Evolutionary conservation across 2,888 invertebrate species (phyloP), one percentile per base, ranked within the genome.

Genomic region (Thera obeliscata): DNA sequence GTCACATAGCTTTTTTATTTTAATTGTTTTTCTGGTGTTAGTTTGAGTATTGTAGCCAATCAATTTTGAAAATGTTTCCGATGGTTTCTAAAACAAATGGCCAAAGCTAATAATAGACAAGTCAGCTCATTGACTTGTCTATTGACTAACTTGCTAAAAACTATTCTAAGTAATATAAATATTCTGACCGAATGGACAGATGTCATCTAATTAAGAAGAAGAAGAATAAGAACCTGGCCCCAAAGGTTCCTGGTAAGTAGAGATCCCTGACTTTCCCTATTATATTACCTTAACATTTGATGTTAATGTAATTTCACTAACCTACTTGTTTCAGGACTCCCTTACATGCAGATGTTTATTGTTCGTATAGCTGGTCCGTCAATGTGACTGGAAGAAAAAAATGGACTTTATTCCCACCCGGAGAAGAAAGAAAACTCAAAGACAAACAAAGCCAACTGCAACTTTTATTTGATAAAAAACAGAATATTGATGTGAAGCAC

Each of bases 311-410:
- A 22, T 22, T 22, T 22, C 22, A 22, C 22, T 22, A 22, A 22
- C 22, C 12, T 61, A 56, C 36, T 36, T 66, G 36, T 86, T 84
- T 33, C 86, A 99, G 98, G 98, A 99, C 99, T 35, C 98, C 98
- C 11, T 96, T 99, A 79, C 99, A 99, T 91, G 95, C 96, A n/a
- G 99, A 99, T 94, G 99, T 99, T 0, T 97, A 98, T 82, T 95
- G 95, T 61, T 99, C 99, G 8, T 99, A 96, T 83, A 99, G 99
- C 88, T 99, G 99, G 99, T 99, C 99, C 36, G 98, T 98, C 0
- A 99, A 99, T 92, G 95, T 99, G 61, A 95, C 96, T 81, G 99
- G 99, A 0, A 94, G 92, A 76, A 99, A 99, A 86, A 95, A 95
- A 82, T 99, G 99, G 99, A 86, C 97, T 5, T 91, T 99, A 36